These are phyloP conservation scores for Syngnathus acus DNA, from an alignment of 2,797 vertebrate genomes.

Conservation along the genomic window DNA sequence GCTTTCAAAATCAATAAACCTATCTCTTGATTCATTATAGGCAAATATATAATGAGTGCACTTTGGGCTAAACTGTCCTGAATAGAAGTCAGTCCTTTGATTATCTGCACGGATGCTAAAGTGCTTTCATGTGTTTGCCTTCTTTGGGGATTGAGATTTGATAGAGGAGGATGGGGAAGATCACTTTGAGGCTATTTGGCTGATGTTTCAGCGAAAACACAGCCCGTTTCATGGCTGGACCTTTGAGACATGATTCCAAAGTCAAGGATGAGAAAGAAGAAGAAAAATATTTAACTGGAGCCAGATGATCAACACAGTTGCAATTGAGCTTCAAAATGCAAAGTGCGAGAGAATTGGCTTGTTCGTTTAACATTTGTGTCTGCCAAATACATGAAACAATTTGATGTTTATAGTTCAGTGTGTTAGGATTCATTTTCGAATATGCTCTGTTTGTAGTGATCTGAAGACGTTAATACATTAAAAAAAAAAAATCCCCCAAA, in stretches of 20 bases:
- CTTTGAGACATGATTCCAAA: constrained; percentile 7
- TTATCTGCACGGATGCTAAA: constrained; percentile 19
- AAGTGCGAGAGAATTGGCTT: not conserved
- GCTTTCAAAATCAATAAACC: not conserved
- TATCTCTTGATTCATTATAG: not conserved
- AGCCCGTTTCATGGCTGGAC: constrained; percentile 30
- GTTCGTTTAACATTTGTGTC: not conserved
- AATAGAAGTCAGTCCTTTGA: constrained; percentile 11
- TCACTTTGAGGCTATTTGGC: constrained; percentile 34
- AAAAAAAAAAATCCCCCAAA: no score
- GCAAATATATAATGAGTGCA: constrained; percentile 1
- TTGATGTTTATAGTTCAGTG: not conserved
- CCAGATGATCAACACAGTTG: not conserved
- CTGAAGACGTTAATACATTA: no score
- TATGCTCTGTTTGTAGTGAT: no score
- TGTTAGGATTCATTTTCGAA: not conserved
- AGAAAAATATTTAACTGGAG: not conserved
- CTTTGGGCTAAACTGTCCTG: not conserved
- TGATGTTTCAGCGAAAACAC: constrained; percentile 20
- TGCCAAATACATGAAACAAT: not conserved
- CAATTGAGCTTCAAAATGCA: not conserved
- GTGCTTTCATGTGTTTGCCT: constrained; percentile 22
- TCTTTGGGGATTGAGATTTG: constrained; percentile 32
- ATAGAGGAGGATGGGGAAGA: constrained; percentile 4
- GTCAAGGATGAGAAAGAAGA: not conserved